Evolutionary conservation across 1,140 invertebrate species (phyloP).

Genomic region (Pomacea maculata): DNA sequence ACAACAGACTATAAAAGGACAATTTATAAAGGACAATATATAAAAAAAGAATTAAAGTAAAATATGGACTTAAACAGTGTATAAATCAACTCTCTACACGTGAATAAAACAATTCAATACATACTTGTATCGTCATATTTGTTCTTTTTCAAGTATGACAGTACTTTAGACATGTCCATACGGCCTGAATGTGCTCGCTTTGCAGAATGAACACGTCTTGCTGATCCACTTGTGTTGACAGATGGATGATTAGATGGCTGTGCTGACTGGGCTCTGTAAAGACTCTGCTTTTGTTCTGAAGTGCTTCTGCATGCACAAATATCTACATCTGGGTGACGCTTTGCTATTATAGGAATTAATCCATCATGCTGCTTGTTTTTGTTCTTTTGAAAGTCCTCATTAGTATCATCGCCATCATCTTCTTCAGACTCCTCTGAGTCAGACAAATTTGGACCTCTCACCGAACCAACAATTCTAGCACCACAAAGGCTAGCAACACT

Average conservation of each 20-base stretch:
- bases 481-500: background rate
- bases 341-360: no score
- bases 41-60: background rate
- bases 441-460: background rate
- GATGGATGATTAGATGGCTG: background rate
- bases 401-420: no score
- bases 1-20: no score
- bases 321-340: no score
- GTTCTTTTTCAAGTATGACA: constrained; percentile 53
- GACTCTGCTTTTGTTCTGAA: background rate
- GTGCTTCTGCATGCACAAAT: background rate
- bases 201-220: constrained; percentile 10
- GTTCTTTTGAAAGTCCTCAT: no score
- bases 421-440: no score
- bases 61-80: background rate
- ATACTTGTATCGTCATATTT: constrained; percentile 58
- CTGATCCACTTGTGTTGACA: constrained; percentile 7
- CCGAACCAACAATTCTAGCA: background rate
- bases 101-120: constrained; percentile 6
- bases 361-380: no score
- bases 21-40: no score
- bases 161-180: constrained; percentile 34
- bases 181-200: constrained; percentile 22
- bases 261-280: constrained; percentile 9
- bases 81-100: background rate